Conservation (phyloP, 2,113 vertebrate species). For the Chionis minor region DNA sequence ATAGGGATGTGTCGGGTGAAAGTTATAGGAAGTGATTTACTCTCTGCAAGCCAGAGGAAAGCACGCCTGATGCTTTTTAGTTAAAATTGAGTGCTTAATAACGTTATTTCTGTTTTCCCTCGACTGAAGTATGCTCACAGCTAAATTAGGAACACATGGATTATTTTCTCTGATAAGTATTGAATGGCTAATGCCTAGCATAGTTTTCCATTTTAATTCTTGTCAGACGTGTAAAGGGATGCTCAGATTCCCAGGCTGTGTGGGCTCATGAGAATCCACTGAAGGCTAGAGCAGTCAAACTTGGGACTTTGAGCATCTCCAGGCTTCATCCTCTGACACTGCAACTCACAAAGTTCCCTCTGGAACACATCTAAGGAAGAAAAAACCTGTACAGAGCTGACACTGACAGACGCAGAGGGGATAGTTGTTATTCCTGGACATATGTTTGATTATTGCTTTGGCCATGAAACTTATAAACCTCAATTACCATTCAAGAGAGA, state of each 20-base stretch:
- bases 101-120: not conserved
- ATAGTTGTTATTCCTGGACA: not conserved
- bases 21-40: not conserved
- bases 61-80: accelerated
- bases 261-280: not conserved
- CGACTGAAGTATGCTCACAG: not conserved
- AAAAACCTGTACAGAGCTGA: not conserved
- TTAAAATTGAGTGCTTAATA: not conserved
- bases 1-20: not conserved
- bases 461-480: not conserved
- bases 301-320: not conserved
- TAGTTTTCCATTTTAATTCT: not conserved
- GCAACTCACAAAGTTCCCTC: not conserved
- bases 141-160: not conserved
- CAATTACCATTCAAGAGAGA: not conserved
- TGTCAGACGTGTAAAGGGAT: not conserved
- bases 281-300: not conserved
- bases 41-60: accelerated
- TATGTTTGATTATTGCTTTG: slow-evolving; percentile 22
- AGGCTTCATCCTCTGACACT: not conserved
- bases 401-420: not conserved
- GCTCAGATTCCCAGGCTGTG: not conserved
- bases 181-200: not conserved
- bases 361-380: not conserved
- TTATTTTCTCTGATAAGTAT: not conserved